Base-by-base conservation (phyloP, 1,140 invertebrate genomes). In the Odontomachus brunneus region DNA sequence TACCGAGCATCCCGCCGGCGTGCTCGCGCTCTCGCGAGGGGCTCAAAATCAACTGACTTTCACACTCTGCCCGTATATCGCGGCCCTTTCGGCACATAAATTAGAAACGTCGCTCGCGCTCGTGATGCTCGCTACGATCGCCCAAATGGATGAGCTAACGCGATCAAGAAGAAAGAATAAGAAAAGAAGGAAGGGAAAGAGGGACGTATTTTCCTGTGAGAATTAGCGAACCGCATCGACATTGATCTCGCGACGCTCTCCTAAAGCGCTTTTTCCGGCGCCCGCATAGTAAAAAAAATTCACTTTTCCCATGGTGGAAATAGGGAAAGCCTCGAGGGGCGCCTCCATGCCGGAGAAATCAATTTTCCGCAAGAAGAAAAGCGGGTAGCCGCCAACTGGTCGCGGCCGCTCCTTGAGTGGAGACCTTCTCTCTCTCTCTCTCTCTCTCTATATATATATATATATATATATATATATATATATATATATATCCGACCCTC, bases 31-130 rank as follows among this genome's bases (percentile, higher is more conserved):
- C 22, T 66, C 57, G 72, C 60, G 71, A 59, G 44, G 63, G 83
- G 83, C 65, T 26, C 67, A 72, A 82, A 75, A 88, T 88, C 69
- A 88, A 88, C 86, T 81, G 78, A 85, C 86, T 85, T 83, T 88
- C 76, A 76, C 76, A 66, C 81, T 73, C 49, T 53, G 14, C 51
- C 12, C 49, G 84, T 14, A 2, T 71, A 51, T 62, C 74, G 38
- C 53, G 9, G 44, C 62, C 53, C 82, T 82, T 83, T 63, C 66
- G 73, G 62, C 69, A 15, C 33, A 74, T 74, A 82, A 82, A 82
- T 82, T 62, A 74, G 17, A 48, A n/a, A 29, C 48, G 17, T 57
- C 55, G 67, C 44, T 2, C 59, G 53, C 65, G 38, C 73, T n/a
- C n/a, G 55, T 9, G 24, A 57, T 33, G 55, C n/a, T n/a, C n/a